Percentiles rank a stretch among this genome's conserved stretches.
Conservation (phyloP, 2,113 vertebrate genomes). For the Vanacampus margaritifer region DNA sequence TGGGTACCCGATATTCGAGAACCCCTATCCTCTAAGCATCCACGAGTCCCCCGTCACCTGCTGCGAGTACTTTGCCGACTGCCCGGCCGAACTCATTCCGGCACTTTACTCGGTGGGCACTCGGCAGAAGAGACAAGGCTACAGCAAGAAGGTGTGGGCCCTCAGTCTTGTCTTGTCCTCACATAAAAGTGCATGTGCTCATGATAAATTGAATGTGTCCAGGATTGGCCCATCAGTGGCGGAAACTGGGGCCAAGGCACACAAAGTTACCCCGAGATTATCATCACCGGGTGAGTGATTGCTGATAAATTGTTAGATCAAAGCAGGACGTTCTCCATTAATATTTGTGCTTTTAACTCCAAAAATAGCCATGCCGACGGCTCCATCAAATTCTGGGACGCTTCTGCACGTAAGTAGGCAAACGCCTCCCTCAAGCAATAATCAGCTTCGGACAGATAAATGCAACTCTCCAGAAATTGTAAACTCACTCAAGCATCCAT, state of each 20-base stretch:
- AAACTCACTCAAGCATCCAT: neutral
- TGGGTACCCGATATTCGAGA: constrained; percentile 82
- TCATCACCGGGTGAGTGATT: constrained; percentile 91
- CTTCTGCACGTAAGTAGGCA: constrained; percentile 86
- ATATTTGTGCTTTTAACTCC: constrained; percentile 18
- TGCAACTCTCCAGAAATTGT: neutral
- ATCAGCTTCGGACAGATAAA: neutral
- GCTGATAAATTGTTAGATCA: neutral
- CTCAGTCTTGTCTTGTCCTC: neutral
- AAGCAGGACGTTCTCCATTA: neutral
- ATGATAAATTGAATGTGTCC: constrained; percentile 1
- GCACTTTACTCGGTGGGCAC: constrained; percentile 94
- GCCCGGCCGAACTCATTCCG: constrained; percentile 92
- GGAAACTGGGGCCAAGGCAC: constrained; percentile 94
- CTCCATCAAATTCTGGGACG: constrained; percentile 97
- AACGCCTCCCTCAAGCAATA: neutral
- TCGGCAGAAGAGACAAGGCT: constrained; percentile 94
- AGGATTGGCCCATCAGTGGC: constrained; percentile 97
- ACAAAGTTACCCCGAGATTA: constrained; percentile 96
- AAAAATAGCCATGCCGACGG: constrained; percentile 90
- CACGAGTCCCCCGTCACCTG: constrained; percentile 84
- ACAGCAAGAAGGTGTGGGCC: constrained; percentile 95
- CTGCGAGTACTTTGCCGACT: constrained; percentile 96
- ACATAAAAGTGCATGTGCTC: neutral
- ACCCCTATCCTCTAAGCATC: constrained; percentile 71